Conservation (phyloP, 2,113 vertebrate species). For the Bufo gargarizans region DNA sequence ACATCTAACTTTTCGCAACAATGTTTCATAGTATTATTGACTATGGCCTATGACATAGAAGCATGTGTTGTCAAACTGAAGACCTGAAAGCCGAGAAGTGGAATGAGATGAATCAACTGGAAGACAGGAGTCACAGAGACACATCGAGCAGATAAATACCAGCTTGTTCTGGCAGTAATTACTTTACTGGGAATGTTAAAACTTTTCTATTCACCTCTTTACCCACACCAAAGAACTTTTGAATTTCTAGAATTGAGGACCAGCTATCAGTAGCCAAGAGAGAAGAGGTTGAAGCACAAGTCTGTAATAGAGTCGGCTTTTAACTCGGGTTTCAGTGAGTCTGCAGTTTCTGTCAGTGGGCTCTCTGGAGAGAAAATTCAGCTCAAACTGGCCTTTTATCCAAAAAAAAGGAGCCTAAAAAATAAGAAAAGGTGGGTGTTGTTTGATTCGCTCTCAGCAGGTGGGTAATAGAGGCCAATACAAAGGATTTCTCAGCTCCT, state of each 20-base stretch:
- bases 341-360: constrained; percentile 48
- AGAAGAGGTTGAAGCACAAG: constrained; percentile 18
- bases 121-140: not conserved
- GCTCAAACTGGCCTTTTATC: constrained; percentile 49
- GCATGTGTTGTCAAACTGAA: not conserved
- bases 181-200: not conserved
- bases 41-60: not conserved
- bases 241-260: not conserved
- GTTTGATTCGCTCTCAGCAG: constrained; percentile 40
- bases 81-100: not conserved
- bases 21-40: too few relatives aligned
- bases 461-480: constrained; percentile 50
- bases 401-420: constrained; percentile 36
- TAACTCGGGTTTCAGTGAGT: constrained; percentile 48
- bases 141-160: not conserved
- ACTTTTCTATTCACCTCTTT: not conserved
- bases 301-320: constrained; percentile 45
- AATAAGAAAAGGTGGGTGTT: constrained; percentile 49
- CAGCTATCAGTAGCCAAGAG: not conserved
- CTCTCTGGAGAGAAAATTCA: constrained; percentile 38
- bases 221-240: constrained; percentile 24
- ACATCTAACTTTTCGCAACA: too few relatives aligned
- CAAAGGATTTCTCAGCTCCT: constrained; percentile 18
- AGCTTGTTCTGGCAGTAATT: not conserved
- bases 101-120: not conserved